Conservation (phyloP, 2,797 vertebrate genomes). For the Manis javanica region DNA sequence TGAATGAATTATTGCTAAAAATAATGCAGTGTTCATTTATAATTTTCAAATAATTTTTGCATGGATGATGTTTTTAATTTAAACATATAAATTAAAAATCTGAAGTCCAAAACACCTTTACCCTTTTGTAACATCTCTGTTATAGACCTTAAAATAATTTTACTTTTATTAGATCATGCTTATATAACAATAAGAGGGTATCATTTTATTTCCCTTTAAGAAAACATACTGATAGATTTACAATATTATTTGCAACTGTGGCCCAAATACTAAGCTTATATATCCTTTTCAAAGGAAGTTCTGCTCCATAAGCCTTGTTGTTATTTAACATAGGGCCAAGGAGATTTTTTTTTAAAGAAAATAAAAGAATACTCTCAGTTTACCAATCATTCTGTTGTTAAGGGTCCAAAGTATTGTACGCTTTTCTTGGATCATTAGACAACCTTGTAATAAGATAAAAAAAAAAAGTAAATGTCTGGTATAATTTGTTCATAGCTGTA, state of each 20-base stretch:
- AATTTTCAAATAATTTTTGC: slow-evolving; percentile 47
- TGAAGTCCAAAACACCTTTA: background rate
- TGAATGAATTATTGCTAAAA: slow-evolving; percentile 37
- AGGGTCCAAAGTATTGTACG: slow-evolving; percentile 65
- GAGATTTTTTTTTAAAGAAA: slow-evolving; percentile 50
- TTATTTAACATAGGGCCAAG: slow-evolving; percentile 74
- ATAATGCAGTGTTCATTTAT: background rate
- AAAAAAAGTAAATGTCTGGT: slow-evolving; percentile 68
- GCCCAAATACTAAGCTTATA: slow-evolving; percentile 75
- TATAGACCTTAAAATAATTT: slow-evolving; percentile 52
- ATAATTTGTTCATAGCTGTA: slow-evolving; percentile 78
- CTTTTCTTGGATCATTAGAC: slow-evolving; percentile 70
- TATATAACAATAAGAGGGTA: background rate
- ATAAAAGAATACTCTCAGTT: slow-evolving; percentile 66
- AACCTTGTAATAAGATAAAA: slow-evolving; percentile 72
- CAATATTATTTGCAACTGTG: slow-evolving; percentile 67
- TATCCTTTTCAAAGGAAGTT: slow-evolving; percentile 81
- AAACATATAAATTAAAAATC: background rate
- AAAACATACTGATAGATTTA: slow-evolving; percentile 61
- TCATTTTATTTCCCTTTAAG: slow-evolving; percentile 67
- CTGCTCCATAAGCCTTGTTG: slow-evolving; percentile 69
- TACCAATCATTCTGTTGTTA: slow-evolving; percentile 68
- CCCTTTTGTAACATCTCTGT: slow-evolving; percentile 16
- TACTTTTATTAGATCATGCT: slow-evolving; percentile 42
- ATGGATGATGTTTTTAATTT: slow-evolving; percentile 60